Percentiles rank a stretch among this genome's conserved stretches.
Conservation (phyloP, 2,888 invertebrate genomes). For the Catocala fraxini region DNA sequence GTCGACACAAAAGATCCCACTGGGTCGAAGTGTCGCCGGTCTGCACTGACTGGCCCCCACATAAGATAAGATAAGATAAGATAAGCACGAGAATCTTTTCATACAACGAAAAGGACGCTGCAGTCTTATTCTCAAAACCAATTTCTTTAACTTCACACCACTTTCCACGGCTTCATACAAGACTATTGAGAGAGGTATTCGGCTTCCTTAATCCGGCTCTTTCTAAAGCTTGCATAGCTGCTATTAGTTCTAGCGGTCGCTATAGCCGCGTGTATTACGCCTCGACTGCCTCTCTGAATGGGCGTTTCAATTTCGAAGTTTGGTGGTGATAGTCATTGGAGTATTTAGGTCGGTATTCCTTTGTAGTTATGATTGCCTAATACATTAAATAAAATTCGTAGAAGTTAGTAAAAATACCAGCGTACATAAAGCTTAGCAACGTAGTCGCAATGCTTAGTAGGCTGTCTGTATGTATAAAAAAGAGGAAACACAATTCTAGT, state of each 20-base stretch:
- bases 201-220: slow-evolving; percentile 14
- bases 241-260: slow-evolving; percentile 38
- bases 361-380: slow-evolving; percentile 14
- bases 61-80: too few relatives aligned
- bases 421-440: too few relatives aligned
- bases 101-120: too few relatives aligned
- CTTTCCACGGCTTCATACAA: slow-evolving; percentile 14
- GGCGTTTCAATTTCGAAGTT: slow-evolving; percentile 33
- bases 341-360: neutral
- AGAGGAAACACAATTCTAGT: too few relatives aligned
- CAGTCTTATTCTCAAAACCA: slow-evolving; percentile 26
- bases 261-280: slow-evolving; percentile 17
- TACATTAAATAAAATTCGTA: neutral
- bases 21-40: too few relatives aligned
- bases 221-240: slow-evolving; percentile 28
- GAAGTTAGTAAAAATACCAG: too few relatives aligned
- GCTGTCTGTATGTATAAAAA: too few relatives aligned
- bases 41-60: too few relatives aligned
- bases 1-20: too few relatives aligned
- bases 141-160: slow-evolving; percentile 28
- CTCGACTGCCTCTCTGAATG: slow-evolving; percentile 11
- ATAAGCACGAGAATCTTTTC: too few relatives aligned
- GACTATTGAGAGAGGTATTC: slow-evolving; percentile 5
- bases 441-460: too few relatives aligned
- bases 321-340: slow-evolving; percentile 6